These are phyloP conservation scores for Carassius carassius DNA, from an alignment of 2,113 vertebrate species.

Conservation along the genomic window DNA sequence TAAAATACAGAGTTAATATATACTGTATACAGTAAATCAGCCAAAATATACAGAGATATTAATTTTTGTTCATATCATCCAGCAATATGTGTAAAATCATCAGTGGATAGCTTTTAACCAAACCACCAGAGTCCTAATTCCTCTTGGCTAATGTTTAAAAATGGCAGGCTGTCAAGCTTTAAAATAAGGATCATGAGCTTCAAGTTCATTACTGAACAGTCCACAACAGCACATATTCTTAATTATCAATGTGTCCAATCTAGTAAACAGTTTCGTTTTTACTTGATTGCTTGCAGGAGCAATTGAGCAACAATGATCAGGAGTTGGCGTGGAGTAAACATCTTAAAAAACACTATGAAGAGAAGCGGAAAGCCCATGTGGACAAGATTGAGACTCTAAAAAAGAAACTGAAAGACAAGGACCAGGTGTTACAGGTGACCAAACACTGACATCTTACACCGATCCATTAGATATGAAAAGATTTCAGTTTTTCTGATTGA, in stretches of 20 bases:
- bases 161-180: neutral
- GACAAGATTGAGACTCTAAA: constrained; percentile 75
- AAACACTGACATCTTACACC: neutral
- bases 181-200: neutral
- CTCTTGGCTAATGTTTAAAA: neutral
- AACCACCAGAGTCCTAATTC: neutral
- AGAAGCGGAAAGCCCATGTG: constrained; percentile 81
- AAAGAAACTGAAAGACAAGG: constrained; percentile 73
- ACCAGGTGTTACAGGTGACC: constrained; percentile 81
- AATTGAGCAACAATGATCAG: constrained; percentile 81
- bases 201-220: neutral
- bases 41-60: no score
- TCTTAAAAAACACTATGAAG: constrained; percentile 83
- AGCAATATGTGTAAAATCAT: neutral
- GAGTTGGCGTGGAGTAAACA: constrained; percentile 84
- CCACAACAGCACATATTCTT: neutral
- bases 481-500: neutral
- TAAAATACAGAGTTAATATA: no score
- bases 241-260: neutral
- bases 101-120: neutral
- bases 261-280: neutral
- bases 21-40: no score
- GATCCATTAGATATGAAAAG: neutral
- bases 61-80: no score
- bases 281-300: constrained; percentile 76